Evolutionary conservation across 2,888 invertebrate species (phyloP).

Genomic region (Ormyrus labotus): DNA sequence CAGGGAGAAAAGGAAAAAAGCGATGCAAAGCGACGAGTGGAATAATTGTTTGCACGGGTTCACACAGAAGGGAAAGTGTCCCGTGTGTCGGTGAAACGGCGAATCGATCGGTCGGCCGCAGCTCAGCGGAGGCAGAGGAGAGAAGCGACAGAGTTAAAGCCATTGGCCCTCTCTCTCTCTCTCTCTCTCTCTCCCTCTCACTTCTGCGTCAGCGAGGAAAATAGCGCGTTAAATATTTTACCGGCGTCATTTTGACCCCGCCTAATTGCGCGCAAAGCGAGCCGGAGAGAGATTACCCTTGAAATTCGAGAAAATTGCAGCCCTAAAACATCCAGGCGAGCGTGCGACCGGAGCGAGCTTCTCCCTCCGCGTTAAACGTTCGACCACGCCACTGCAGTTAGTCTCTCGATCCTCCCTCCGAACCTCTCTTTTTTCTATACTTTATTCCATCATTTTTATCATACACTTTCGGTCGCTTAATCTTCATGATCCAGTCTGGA

Average conservation of each 20-base stretch:
- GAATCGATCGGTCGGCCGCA: constrained; percentile 24
- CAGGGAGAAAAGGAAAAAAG: neutral
- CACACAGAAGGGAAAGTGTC: constrained; percentile 7
- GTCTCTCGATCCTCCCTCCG: neutral
- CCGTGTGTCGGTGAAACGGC: constrained; percentile 4
- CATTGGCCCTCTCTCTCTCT: neutral
- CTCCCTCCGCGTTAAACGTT: constrained; percentile 19
- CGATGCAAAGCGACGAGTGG: neutral
- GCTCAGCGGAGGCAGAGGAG: neutral
- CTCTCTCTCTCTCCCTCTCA: too few species aligned
- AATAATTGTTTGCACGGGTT: constrained; percentile 33
- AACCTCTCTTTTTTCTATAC: neutral
- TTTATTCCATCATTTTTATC: constrained; percentile 25
- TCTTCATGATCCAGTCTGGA: constrained; percentile 2
- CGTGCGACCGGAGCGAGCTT: neutral
- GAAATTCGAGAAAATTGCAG: constrained; percentile 55
- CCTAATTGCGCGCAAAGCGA: constrained; percentile 55
- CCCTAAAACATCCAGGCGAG: constrained; percentile 24
- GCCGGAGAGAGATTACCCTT: constrained; percentile 51
- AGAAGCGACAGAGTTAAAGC: constrained; percentile 3
- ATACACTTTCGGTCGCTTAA: neutral
- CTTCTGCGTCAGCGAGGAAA: constrained; percentile 33
- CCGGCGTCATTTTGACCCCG: constrained; percentile 38
- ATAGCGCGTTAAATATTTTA: constrained; percentile 54
- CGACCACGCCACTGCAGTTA: neutral